Percentiles rank a stretch among this genome's conserved stretches.
phyloP scores from a whole-genome alignment of 2,888 invertebrate genomes.

The Fragum whitleyi region DNA sequence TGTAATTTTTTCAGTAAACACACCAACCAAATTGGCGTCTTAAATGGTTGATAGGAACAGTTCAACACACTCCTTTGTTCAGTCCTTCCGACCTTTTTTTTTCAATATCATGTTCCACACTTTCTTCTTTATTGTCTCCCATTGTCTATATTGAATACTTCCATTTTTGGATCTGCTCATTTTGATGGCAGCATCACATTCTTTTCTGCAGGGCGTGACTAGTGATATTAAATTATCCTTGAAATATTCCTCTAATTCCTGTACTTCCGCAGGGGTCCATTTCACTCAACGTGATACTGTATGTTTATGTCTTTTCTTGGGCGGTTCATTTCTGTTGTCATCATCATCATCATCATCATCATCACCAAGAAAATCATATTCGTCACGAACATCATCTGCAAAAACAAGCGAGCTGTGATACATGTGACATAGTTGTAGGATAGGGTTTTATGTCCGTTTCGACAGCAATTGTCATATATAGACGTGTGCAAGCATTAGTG shows the following conservation, averaged over 20 bases:
- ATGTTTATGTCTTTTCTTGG: not conserved
- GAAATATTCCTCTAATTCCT: constrained; percentile 10
- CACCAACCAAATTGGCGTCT: too few relatives aligned
- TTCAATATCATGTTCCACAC: constrained; percentile 21
- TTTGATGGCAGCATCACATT: constrained; percentile 15
- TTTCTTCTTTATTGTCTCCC: constrained; percentile 22
- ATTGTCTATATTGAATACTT: constrained; percentile 5
- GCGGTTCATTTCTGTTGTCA: not conserved
- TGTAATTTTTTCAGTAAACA: too few relatives aligned
- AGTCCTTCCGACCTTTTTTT: not conserved
- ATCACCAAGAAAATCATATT: constrained; percentile 11
- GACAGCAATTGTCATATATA: too few relatives aligned
- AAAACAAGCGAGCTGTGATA: too few relatives aligned
- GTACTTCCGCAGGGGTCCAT: constrained; percentile 14
- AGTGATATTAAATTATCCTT: constrained; percentile 15
- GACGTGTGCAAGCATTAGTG: too few relatives aligned
- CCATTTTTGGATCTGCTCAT: constrained; percentile 14
- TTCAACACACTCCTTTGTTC: too few relatives aligned
- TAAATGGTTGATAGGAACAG: too few relatives aligned
- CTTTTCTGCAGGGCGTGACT: constrained; percentile 5
- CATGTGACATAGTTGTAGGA: too few relatives aligned
- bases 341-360: constrained; percentile 18
- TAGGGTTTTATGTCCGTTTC: too few relatives aligned
- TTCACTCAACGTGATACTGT: constrained; percentile 9
- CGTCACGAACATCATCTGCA: too few relatives aligned